Conservation (phyloP, 2,797 vertebrate genomes). For the Craterocephalus amniculus region DNA sequence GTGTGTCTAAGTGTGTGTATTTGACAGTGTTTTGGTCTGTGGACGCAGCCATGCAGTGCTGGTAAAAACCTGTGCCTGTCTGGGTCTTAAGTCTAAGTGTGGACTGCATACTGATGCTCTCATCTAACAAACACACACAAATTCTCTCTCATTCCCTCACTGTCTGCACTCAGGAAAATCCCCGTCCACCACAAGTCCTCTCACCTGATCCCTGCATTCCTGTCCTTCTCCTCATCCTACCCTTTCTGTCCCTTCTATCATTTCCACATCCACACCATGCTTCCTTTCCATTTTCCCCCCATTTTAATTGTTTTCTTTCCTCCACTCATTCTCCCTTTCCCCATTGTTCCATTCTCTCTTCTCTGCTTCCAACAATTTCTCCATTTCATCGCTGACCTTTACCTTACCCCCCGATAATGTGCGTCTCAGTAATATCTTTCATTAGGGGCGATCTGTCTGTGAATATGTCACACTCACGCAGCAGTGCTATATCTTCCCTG, state of each 20-base stretch:
- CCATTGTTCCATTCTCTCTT: constrained; percentile 15
- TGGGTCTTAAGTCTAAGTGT: constrained; percentile 61
- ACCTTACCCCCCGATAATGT: constrained; percentile 67
- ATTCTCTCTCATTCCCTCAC: constrained; percentile 20
- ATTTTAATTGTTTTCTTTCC: constrained; percentile 21
- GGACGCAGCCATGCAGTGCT: constrained; percentile 57
- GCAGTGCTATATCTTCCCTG: constrained; percentile 38
- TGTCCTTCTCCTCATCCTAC: constrained; percentile 23
- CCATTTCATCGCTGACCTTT: constrained; percentile 66
- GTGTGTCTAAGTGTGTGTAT: constrained; percentile 9
- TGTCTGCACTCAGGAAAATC: constrained; percentile 49
- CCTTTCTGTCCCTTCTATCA: constrained; percentile 14
- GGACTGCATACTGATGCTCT: constrained; percentile 63
- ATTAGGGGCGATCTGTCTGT: constrained; percentile 72
- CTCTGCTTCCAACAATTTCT: constrained; percentile 22
- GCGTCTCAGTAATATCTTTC: constrained; percentile 72
- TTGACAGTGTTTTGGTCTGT: constrained; percentile 30
- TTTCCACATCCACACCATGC: constrained; percentile 3
- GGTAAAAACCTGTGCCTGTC: constrained; percentile 67
- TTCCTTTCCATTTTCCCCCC: constrained; percentile 4
- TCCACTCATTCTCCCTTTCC: constrained; percentile 3
- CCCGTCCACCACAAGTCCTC: constrained; percentile 38
- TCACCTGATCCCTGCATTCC: constrained; percentile 43
- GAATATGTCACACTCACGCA: constrained; percentile 63
- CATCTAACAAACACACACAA: constrained; percentile 20